Base-by-base conservation (phyloP, 1,140 invertebrate genomes). In the Epicauta chinensis region DNA sequence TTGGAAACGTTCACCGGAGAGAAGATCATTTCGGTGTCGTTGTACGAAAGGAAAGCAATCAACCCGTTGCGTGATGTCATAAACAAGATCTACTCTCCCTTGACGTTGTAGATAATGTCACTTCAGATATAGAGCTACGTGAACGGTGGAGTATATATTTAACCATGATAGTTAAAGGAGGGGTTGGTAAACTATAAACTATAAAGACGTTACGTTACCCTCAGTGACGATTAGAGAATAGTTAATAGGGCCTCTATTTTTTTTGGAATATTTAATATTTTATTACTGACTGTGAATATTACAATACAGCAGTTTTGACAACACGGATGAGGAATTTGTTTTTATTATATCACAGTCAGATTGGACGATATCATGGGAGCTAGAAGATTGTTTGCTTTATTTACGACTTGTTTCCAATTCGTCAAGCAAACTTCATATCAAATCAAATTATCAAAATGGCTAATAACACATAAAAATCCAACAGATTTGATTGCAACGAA, bases 31-130 rank as follows among this genome's bases (percentile, higher is more conserved):
- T 53, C 42, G 34, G 48, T 37, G 60, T 55, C 48, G 35, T 56
- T 55, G 23, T 47, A 42, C 53, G 45, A 23, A 48, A 45, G 59
- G 51, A 61, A 57, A 63, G 61, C 61, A 63, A 63, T 63, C 61
- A 63, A 63, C 59, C 57, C 59, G 50, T 63, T 63, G 61, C 61
- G 61, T 63, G 61, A 63, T 56, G 59, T 59, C 61, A 53, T 63
- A 63, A 63, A 63, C 44, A 32, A 47, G 23, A 23, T 32, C 31
- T 15, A 37, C 30, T 23, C n/a, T 44, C 43, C 44, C 44, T 47
- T 55, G 47, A 37, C 46, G 43, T 35, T 38, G 48, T n/a, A n/a
- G 54, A 37, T 55, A 48, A 51, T 51, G 54, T 45, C 36, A 38
- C 46, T 47, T 37, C 45, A 46, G 43, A 46, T 47, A 47, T 37